Evolutionary conservation across 2,113 vertebrate species (phyloP).

Genomic region (Carassius auratus): DNA sequence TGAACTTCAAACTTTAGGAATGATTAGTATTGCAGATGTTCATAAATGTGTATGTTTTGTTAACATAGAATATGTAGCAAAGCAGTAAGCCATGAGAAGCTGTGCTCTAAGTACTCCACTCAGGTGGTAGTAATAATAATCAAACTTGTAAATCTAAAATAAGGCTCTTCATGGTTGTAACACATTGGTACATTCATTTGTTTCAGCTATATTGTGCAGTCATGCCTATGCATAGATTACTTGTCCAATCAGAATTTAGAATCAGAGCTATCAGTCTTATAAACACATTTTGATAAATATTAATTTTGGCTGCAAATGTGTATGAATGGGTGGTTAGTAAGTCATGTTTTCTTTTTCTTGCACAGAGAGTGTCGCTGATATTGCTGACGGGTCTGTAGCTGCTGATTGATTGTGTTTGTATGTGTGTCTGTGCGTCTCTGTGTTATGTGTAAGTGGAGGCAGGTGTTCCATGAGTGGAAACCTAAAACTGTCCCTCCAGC

Average conservation of each 20-base stretch:
- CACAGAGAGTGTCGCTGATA: neutral
- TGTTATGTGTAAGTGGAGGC: slow-evolving; percentile 27
- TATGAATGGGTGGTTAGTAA: neutral
- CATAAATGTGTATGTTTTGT: neutral
- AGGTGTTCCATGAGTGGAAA: slow-evolving; percentile 48
- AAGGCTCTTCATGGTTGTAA: neutral
- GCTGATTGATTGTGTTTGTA: slow-evolving; percentile 26
- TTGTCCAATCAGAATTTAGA: neutral
- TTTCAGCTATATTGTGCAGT: neutral
- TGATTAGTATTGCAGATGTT: slow-evolving; percentile 29
- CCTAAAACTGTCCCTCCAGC: slow-evolving; percentile 21
- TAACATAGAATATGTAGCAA: neutral
- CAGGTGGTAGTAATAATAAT: neutral
- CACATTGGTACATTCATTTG: neutral
- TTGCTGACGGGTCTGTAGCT: slow-evolving; percentile 1
- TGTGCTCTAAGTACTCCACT: neutral
- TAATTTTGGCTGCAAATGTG: neutral
- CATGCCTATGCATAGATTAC: neutral
- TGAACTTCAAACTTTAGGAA: neutral
- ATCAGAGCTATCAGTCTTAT: neutral
- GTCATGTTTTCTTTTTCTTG: slow-evolving; percentile 7
- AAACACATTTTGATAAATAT: neutral
- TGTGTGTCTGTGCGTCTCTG: neutral
- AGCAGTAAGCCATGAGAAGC: neutral
- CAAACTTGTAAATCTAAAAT: slow-evolving; percentile 7